Base-by-base conservation (phyloP, 2,797 vertebrate species). In the Podarcis lilfordi region DNA sequence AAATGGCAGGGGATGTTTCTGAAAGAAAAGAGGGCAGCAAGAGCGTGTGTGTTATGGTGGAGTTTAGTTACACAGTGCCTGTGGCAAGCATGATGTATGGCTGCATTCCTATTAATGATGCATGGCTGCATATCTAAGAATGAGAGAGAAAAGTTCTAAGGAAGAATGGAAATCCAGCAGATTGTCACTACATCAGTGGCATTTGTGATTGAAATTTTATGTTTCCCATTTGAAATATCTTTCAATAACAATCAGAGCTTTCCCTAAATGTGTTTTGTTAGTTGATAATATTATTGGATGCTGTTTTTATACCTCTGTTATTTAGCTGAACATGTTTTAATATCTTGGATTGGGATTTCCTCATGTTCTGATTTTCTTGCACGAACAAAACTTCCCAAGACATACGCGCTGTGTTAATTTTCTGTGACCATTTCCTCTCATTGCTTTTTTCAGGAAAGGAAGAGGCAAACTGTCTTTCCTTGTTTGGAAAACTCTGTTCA, bases 91-190 rank as follows among this genome's bases (percentile, higher is more conserved):
- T 80, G 84, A 77, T 85, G 35, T 5, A 77, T 91, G 86, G 89
- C 80, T 90, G 77, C 69, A 89, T 84, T 91, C 84, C 87, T 87
- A 86, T 94, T 94, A 92, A 91, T 86, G 87, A 69, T 32, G 2
- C 85, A 91, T 0, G 75, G 59, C 91, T 88, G 80, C 1, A 0
- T 83, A 68, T 81, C 89, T 91, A 50, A 92, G 66, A 92, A 91
- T 79, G 79, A 86, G 84, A 64, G 74, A 86, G 37, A 76, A 87
- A 87, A 89, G 86, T 69, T 90, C 61, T 77, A 79, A 90, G 77
- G 90, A 88, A 86, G 80, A 92, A 55, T 86, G 86, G 86, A 89
- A 91, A 90, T 1, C 0, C 84, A 90, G 40, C 3, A 1, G 75
- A 74, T 88, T 93, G 85, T 92, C 72, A 92, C 74, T 86, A 29